Conservation (phyloP, 2,797 vertebrate species). For the Sternotherus odoratus region DNA sequence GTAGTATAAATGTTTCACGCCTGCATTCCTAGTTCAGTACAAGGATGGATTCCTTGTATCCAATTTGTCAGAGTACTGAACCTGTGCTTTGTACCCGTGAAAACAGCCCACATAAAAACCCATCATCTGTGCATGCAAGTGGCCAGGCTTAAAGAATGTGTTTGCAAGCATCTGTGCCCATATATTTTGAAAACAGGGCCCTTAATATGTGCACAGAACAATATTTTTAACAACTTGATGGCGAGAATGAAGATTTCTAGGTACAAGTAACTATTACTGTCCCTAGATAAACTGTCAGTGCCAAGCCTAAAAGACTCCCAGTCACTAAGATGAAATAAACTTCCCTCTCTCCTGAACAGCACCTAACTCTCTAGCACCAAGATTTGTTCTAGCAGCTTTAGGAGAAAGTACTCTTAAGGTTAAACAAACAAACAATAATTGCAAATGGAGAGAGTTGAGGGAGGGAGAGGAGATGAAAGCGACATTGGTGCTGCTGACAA, state of each 20-base stretch:
- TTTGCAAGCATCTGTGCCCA: background rate
- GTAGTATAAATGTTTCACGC: background rate
- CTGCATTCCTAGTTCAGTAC: background rate
- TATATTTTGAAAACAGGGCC: background rate
- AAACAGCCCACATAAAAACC: background rate
- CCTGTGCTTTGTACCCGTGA: rapidly evolving
- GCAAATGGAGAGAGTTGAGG: conserved; percentile 1
- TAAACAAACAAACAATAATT: conserved; percentile 37
- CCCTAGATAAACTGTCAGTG: conserved; percentile 12
- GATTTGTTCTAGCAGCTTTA: conserved; percentile 8
- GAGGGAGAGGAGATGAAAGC: conserved; percentile 61
- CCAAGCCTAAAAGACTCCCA: background rate
- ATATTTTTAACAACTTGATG: background rate
- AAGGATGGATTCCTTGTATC: background rate
- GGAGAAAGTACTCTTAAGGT: conserved; percentile 8
- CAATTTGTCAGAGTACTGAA: background rate
- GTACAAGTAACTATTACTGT: background rate
- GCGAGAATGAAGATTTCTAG: background rate
- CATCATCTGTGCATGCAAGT: background rate
- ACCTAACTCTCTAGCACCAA: background rate
- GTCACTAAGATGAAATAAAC: background rate
- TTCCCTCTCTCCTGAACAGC: background rate
- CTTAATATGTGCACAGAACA: background rate
- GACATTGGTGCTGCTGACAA: conserved; percentile 70
- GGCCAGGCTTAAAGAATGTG: background rate